These are phyloP conservation scores for Daboia siamensis DNA, from an alignment of 2,113 vertebrate species.

Conservation along the genomic window DNA sequence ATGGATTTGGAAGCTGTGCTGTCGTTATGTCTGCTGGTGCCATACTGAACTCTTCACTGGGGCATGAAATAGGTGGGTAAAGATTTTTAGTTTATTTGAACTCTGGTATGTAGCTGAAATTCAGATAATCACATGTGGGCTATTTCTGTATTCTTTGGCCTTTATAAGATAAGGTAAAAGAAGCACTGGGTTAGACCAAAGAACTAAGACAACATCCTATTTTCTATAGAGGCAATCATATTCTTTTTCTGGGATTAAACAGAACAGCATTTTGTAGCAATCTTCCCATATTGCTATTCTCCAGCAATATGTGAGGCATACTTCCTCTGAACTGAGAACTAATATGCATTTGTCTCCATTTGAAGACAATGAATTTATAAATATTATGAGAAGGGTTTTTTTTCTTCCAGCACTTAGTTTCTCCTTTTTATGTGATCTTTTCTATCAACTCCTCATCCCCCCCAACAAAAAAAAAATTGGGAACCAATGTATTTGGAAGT, in stretches of 20 bases:
- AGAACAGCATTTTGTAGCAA: background rate
- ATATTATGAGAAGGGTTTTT: background rate
- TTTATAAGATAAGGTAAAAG: background rate
- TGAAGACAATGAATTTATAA: background rate
- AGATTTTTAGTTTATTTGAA: conserved; percentile 9
- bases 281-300: background rate
- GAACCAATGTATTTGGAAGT: background rate
- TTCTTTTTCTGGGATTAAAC: background rate
- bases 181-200: background rate
- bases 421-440: background rate
- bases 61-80: conserved; percentile 90
- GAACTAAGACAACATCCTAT: background rate
- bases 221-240: background rate
- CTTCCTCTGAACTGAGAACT: background rate
- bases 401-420: background rate
- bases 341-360: no score
- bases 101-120: background rate
- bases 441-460: background rate
- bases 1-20: conserved; percentile 81
- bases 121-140: background rate
- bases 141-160: background rate
- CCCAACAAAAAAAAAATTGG: background rate
- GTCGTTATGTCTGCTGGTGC: conserved; percentile 96
- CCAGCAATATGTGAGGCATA: background rate
- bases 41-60: conserved; percentile 90